A percentile compares a stretch with the other conserved stretches of the same genome.
These are phyloP conservation scores for Astreopora myriophthalma DNA, from an alignment of 64 coral and sea anemone genomes.

Conservation along the genomic window DNA sequence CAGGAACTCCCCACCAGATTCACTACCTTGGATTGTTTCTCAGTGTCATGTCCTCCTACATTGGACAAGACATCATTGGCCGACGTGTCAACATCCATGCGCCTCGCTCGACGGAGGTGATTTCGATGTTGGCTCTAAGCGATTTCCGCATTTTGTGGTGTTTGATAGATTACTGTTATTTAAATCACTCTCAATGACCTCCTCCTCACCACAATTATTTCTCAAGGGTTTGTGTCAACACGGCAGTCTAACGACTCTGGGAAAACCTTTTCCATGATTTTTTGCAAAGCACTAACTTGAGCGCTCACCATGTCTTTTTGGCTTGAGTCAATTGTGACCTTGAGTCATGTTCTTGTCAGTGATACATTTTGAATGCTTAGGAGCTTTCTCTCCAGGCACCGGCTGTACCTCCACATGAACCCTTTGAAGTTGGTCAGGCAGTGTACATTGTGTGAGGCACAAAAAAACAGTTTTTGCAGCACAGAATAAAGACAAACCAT, in stretches of 20 bases:
- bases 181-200: neutral
- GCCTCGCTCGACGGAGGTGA: neutral
- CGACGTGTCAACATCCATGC: neutral
- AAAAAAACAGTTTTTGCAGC: neutral
- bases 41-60: no score
- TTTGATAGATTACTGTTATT: neutral
- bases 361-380: neutral
- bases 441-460: neutral
- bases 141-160: neutral
- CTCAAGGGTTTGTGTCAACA: neutral
- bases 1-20: no score
- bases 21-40: no score
- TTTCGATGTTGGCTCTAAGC: neutral
- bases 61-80: no score
- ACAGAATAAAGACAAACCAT: neutral
- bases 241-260: neutral
- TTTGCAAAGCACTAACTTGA: neutral
- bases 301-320: neutral
- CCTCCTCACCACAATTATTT: neutral
- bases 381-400: neutral
- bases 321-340: neutral
- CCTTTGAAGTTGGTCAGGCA: neutral
- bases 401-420: neutral
- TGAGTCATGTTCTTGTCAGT: neutral
- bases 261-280: neutral